Evolutionary conservation across 2,888 invertebrate genomes (phyloP).

Genomic region (Villa cingulata): DNA sequence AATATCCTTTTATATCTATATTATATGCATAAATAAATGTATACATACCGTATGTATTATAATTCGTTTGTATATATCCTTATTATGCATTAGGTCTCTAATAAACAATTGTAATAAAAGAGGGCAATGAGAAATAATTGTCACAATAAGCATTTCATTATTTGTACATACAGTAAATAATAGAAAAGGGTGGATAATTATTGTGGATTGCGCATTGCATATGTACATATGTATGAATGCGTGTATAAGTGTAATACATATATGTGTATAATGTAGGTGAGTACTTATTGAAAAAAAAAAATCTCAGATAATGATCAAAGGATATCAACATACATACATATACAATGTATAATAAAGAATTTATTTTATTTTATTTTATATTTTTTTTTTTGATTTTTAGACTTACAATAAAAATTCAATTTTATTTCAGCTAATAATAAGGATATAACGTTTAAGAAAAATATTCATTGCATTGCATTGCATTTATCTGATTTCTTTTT

Average conservation of each 20-base stretch:
- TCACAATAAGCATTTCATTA: slow-evolving; percentile 38
- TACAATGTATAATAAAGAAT: too few species aligned
- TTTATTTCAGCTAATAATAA: too few species aligned
- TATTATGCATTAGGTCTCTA: too few species aligned
- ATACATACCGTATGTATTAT: too few species aligned
- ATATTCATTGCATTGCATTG: background rate
- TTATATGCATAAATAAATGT: too few species aligned
- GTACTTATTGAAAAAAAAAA: background rate
- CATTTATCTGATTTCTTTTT: background rate
- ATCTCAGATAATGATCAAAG: background rate
- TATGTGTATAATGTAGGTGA: too few species aligned
- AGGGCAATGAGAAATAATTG: slow-evolving; percentile 34
- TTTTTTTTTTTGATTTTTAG: background rate
- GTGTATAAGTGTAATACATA: too few species aligned
- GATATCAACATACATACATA: too few species aligned
- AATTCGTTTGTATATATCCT: too few species aligned
- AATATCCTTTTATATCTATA: too few species aligned
- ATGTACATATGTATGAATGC: too few species aligned
- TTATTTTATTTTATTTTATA: too few species aligned
- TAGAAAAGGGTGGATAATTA: background rate
- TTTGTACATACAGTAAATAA: slow-evolving; percentile 14
- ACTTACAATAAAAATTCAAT: background rate
- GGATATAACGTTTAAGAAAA: background rate
- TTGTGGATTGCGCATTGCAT: background rate
- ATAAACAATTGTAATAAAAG: slow-evolving; percentile 16